A percentile compares a stretch with the other conserved stretches of the same genome.
Conservation (phyloP, 2,888 invertebrate genomes). For the Glaucopsyche alexis region DNA sequence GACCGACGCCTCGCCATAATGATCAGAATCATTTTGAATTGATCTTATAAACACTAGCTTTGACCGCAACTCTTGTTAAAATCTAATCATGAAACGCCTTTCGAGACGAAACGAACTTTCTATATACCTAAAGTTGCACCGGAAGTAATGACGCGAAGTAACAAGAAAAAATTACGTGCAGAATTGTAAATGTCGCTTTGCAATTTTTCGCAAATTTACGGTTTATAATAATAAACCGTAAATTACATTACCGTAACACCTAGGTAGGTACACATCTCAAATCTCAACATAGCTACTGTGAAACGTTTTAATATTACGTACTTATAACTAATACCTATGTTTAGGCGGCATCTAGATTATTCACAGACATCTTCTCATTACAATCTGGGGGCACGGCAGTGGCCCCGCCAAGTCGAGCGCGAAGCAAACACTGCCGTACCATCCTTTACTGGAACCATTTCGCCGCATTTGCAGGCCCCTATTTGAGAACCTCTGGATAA, state of each 20-base stretch:
- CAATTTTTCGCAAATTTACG: not conserved
- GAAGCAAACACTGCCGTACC: too few relatives aligned
- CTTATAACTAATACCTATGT: not conserved
- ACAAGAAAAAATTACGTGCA: not conserved
- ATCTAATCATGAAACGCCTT: not conserved
- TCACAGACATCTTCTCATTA: not conserved
- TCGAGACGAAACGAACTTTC: too few relatives aligned
- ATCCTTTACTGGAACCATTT: too few relatives aligned
- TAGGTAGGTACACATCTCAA: too few relatives aligned
- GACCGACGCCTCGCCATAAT: not conserved
- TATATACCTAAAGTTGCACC: not conserved
- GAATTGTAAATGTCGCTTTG: not conserved
- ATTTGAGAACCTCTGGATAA: too few relatives aligned
- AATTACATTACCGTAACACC: too few relatives aligned
- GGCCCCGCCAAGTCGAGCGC: too few relatives aligned
- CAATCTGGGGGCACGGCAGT: too few relatives aligned
- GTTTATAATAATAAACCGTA: too few relatives aligned
- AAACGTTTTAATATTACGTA: not conserved
- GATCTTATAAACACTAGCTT: conserved; percentile 13
- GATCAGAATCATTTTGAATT: conserved; percentile 15
- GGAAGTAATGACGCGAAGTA: too few relatives aligned
- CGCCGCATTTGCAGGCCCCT: too few relatives aligned
- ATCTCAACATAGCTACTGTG: too few relatives aligned
- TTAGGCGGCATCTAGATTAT: not conserved
- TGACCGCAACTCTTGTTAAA: not conserved